Evolutionary conservation across 2,888 invertebrate genomes (phyloP).

Genomic region (Nemotelus pantherinus): DNA sequence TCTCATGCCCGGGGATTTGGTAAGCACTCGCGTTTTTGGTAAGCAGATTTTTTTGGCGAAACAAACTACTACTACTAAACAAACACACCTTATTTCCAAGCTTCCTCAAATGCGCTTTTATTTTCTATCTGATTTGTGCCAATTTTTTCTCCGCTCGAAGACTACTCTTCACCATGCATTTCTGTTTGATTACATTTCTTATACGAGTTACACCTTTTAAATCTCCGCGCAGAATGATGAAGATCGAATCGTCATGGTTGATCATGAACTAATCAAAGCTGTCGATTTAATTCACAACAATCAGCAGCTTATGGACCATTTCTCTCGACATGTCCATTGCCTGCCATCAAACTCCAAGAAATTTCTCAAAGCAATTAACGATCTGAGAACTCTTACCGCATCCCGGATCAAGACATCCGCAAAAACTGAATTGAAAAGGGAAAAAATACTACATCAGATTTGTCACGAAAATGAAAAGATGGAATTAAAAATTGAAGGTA

Average conservation of each 20-base stretch:
- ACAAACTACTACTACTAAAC: too few species aligned
- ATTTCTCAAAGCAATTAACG: constrained; percentile 51
- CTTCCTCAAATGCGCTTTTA: too few species aligned
- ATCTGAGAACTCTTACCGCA: constrained; percentile 51
- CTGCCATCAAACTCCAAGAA: constrained; percentile 42
- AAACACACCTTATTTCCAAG: too few species aligned
- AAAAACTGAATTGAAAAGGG: constrained; percentile 52
- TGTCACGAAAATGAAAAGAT: constrained; percentile 53
- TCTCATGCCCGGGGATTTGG: too few species aligned
- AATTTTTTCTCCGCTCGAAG: too few species aligned
- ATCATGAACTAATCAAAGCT: constrained; percentile 27
- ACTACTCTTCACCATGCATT: too few species aligned
- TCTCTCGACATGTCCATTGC: constrained; percentile 42
- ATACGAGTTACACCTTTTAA: too few species aligned
- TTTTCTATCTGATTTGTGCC: too few species aligned
- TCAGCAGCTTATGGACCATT: constrained; percentile 17
- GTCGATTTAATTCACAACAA: constrained; percentile 32
- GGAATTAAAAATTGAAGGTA: constrained; percentile 53
- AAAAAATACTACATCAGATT: constrained; percentile 54
- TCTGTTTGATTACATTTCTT: too few species aligned
- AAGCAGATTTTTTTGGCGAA: too few species aligned
- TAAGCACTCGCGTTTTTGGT: too few species aligned
- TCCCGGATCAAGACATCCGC: constrained; percentile 53
- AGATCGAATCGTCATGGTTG: not conserved
- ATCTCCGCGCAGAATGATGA: too few species aligned